Evolutionary conservation across 2,113 vertebrate genomes (phyloP).

Genomic region (Pseudonaja textilis): DNA sequence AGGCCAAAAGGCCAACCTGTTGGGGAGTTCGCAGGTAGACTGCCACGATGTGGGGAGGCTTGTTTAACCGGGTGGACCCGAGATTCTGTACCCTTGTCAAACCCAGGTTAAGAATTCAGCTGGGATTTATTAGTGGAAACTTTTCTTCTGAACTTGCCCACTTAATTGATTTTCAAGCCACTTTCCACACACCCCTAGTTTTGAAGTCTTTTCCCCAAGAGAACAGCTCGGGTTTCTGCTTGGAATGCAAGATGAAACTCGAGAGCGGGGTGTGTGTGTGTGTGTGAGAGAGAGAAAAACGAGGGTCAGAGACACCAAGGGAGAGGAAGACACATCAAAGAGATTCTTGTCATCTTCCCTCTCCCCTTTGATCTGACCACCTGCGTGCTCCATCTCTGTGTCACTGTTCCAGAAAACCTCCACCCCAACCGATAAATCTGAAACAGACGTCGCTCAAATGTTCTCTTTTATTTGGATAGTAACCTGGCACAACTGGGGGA

Average conservation of each 20-base stretch:
- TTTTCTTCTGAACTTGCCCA: neutral
- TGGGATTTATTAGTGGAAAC: neutral
- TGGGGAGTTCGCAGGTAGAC: neutral
- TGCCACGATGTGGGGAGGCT: neutral
- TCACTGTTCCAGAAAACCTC: too few species aligned
- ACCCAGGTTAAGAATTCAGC: neutral
- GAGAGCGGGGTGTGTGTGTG: too few species aligned
- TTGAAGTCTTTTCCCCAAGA: neutral
- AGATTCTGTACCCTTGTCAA: neutral
- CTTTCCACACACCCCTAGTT: neutral
- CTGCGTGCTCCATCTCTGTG: neutral
- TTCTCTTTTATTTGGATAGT: too few species aligned
- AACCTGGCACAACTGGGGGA: too few species aligned
- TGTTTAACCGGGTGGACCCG: neutral
- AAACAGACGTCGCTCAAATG: too few species aligned
- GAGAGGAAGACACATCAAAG: neutral
- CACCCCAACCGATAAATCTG: too few species aligned
- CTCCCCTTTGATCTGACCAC: neutral
- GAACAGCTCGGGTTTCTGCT: neutral
- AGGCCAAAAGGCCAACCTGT: neutral
- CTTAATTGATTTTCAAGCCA: neutral
- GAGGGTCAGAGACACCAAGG: neutral
- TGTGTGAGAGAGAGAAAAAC: neutral
- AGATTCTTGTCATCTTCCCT: neutral
- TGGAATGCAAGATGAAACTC: neutral